phyloP scores from a whole-genome alignment of 2,113 vertebrate genomes.

The Cacatua alba region DNA sequence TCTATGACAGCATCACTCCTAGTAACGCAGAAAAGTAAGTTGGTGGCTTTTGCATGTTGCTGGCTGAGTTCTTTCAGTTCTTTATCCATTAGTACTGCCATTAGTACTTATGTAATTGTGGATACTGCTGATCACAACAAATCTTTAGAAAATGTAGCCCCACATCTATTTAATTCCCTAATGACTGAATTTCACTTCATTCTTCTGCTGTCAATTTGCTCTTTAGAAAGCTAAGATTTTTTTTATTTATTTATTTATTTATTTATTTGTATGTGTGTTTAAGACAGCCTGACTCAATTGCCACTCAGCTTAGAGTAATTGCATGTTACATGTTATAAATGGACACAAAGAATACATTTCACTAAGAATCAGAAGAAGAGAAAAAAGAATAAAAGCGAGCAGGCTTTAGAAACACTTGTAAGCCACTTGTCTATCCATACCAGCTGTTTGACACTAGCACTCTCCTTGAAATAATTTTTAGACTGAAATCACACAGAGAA shows the following conservation, averaged over 20 bases:
- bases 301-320: not conserved
- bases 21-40: not conserved
- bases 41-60: not conserved
- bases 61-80: not conserved
- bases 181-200: not conserved
- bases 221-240: not conserved
- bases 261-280: not conserved
- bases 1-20: not conserved
- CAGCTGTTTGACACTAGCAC: constrained; percentile 27
- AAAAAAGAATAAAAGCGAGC: not conserved
- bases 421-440: constrained; percentile 23
- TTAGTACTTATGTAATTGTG: not conserved
- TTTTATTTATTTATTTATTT: constrained; percentile 34
- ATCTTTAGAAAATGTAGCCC: not conserved
- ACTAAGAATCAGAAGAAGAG: not conserved
- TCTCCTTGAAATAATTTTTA: constrained; percentile 38
- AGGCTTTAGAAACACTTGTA: constrained; percentile 22
- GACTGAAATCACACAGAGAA: not conserved
- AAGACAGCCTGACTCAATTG: not conserved
- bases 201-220: constrained; percentile 5
- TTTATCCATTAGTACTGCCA: not conserved
- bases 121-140: not conserved
- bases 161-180: not conserved
- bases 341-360: not conserved
- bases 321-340: not conserved